These are phyloP conservation scores for Tonatia bakeri DNA, from an alignment of 2,113 vertebrate genomes.

Conservation along the genomic window DNA sequence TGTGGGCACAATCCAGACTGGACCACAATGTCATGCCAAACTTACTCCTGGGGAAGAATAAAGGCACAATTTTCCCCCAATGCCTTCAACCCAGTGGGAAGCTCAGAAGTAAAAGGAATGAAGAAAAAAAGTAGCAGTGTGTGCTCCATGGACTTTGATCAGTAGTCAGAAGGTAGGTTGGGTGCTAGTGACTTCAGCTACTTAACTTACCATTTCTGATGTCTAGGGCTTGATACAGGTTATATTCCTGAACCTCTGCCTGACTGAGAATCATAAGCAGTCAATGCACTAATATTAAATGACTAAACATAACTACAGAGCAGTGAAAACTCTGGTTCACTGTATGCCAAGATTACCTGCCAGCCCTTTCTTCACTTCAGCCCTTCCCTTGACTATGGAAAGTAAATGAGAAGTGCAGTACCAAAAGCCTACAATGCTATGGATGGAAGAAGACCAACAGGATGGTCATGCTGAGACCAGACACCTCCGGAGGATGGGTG, in stretches of 20 bases:
- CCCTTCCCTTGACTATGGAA: background rate
- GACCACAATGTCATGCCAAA: background rate
- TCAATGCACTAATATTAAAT: background rate
- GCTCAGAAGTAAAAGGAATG: background rate
- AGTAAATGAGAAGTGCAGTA: background rate
- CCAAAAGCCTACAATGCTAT: background rate
- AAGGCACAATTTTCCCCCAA: background rate
- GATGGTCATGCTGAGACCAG: background rate
- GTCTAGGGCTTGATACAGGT: background rate
- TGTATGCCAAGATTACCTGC: background rate
- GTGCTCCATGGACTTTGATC: background rate
- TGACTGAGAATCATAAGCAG: background rate
- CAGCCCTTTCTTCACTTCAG: background rate
- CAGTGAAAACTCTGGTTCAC: background rate
- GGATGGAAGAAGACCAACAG: background rate
- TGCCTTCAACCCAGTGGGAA: background rate
- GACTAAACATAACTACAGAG: background rate
- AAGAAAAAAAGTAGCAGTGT: background rate
- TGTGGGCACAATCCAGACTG: background rate
- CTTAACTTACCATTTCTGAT: background rate
- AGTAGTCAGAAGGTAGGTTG: background rate
- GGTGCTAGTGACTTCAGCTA: background rate
- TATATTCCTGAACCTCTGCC: background rate
- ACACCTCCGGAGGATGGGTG: background rate
- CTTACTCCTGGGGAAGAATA: background rate